Evolutionary conservation across 2,113 vertebrate species (phyloP), one percentile per base, ranked within the genome.

Genomic region (Malurus alboscapulatus): DNA sequence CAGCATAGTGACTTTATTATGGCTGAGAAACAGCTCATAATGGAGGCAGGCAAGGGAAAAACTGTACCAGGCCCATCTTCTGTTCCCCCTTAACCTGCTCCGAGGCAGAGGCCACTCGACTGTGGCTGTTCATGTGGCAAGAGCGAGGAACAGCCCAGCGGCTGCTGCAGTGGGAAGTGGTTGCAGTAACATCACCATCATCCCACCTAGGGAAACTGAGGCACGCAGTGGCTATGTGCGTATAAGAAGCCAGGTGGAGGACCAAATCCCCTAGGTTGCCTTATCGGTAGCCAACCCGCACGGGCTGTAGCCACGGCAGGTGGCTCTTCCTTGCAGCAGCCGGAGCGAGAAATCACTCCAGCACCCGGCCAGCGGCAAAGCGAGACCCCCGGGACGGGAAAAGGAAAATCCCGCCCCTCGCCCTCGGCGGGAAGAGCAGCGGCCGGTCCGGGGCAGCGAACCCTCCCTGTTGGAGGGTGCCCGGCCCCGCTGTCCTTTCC

Each of bases 41-140:
- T 50, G 27, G 54, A 83, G n/a, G 45, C 9, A 11, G 32, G 32
- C 13, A 57, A 29, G 8, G 32, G 7, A 24, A 68, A 68, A 94
- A 61, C 13, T 5, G 0, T 55, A 84, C 12, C 0, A 0, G 19
- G 16, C 21, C 3, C 0, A 4, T 69, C 51, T 69, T 53, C 27
- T 68, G 44, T 15, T 57, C 59, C 16, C 18, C 25, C 19, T 9
- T 17, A 54, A 57, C 17, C 47, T 26, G 19, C 18, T 82, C 38
- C 8, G 4, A 62, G n/a, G 30, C n/a, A 38, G 29, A 68, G 21
- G 26, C 44, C 18, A 38, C 38, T 2, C 29, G 26, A 10, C 58
- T 53, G 22, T 17, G 67, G 25, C 32, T 30, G 36, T 61, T 81
- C 65, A 0, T 12, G 20, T 0, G 44, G 69, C 22, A 63, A 47